These are phyloP conservation scores for Tretioscincus oriximinensis DNA, from an alignment of 2,113 vertebrate genomes.

Conservation along the genomic window DNA sequence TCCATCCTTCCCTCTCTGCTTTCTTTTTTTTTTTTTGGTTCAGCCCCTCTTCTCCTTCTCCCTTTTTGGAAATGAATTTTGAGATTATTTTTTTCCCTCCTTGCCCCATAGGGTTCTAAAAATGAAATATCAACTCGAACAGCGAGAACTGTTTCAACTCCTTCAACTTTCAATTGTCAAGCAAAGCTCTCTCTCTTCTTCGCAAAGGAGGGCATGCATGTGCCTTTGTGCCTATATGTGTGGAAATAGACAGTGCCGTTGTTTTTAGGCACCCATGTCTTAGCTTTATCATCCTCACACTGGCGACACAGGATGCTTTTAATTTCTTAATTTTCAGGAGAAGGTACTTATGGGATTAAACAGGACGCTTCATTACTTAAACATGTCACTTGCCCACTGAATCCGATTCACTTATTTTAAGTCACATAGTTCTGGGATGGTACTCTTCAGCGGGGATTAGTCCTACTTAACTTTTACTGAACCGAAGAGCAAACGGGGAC, in stretches of 20 bases:
- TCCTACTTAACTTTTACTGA: neutral
- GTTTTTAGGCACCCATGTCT: constrained; percentile 17
- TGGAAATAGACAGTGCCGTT: neutral
- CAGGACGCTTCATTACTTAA: constrained; percentile 30
- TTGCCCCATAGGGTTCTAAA: constrained; percentile 72
- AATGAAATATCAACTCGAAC: constrained; percentile 62
- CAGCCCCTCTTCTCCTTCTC: constrained; percentile 14
- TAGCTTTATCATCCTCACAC: constrained; percentile 48
- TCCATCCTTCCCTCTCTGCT: constrained; percentile 29
- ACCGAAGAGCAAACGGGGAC: neutral
- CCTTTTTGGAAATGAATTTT: constrained; percentile 73
- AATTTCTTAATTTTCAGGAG: constrained; percentile 53
- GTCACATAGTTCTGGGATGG: neutral
- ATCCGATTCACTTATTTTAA: constrained; percentile 35
- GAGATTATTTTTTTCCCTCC: constrained; percentile 21
- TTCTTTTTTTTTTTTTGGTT: neutral
- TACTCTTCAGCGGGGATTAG: neutral
- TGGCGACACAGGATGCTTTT: constrained; percentile 59
- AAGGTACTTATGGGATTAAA: constrained; percentile 35
- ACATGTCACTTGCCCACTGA: constrained; percentile 40
- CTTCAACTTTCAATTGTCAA: constrained; percentile 54
- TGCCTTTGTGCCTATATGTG: too few species aligned
- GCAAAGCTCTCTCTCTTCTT: neutral
- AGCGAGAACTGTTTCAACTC: constrained; percentile 45
- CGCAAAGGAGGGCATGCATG: too few species aligned